Base-by-base conservation (phyloP, 2,888 invertebrate genomes). In the Coelinius sp. region DNA sequence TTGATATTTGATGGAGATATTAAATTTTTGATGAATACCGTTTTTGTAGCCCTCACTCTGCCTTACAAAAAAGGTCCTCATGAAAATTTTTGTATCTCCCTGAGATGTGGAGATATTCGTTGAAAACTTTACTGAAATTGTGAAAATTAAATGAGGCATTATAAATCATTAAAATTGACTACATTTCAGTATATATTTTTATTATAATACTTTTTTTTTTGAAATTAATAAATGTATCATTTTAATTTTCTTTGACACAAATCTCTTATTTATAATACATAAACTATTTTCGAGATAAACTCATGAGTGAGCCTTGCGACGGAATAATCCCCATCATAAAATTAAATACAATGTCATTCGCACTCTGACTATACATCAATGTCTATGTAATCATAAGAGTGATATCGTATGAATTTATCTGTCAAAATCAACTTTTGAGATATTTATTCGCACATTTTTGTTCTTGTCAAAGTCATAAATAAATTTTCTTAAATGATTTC, bases 151-250 rank as follows among this genome's bases (percentile, higher is more conserved):
- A 24, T 52, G 2, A 52, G 52, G 12, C 22, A n/a, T 53, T 27
- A 25, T 12, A n/a, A 31, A 20, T 38, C 27, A 53, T 41, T 14
- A 20, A 31, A 22, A 24, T 46, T n/a, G 7, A 44, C 27, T 68
- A 49, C 24, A 35, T 25, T 20, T 31, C 25, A 46, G 62, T 38
- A 64, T 64, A 63, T 49, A 70, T 35, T 70, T n/a, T 63, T 70
- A 63, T 70, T 64, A 64, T 70, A 52, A 14, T 70, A 63, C 22
- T 27, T 27, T 22, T 31, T 66, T n/a, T n/a, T n/a, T n/a, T n/a
- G n/a, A n/a, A 52, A 24, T 44, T 67, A 41, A 71, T 67, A 71
- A 67, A 67, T 71, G 49, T 71, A 65, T 65, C 31, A 44, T 66
- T 49, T 59, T 38, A 1, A 6, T 20, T 35, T 49, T 52, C 25